Evolutionary conservation across 53 echinoderm and acorn worm genomes (phyloP).

Genomic region (Arbacia lixula): DNA sequence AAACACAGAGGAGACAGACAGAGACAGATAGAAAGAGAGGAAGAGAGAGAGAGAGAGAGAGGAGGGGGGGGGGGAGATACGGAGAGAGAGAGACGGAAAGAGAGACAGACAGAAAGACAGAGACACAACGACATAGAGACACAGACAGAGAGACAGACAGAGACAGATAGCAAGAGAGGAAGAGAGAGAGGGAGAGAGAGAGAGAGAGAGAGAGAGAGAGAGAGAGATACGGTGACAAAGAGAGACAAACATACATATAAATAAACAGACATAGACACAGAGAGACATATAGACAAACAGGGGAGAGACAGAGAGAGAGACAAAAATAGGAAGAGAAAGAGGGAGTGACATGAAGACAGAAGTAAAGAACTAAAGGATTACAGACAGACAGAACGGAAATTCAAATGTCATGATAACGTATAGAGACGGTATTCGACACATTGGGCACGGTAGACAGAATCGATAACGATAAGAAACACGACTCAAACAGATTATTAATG

Average conservation of each 20-base stretch:
- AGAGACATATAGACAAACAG: background rate
- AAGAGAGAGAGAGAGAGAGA: background rate
- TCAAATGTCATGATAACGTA: no score
- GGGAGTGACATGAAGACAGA: no score
- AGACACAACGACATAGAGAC: no score
- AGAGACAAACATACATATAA: background rate
- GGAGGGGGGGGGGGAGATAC: background rate
- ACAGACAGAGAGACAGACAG: background rate
- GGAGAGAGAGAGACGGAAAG: background rate
- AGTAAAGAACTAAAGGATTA: no score
- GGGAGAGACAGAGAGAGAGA: background rate
- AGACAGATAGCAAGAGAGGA: background rate
- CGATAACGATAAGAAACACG: no score
- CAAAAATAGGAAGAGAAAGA: background rate
- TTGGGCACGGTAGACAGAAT: no score
- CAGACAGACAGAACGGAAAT: no score
- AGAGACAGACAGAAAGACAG: background rate
- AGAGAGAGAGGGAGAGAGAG: constrained; percentile 15
- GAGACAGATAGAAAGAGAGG: background rate
- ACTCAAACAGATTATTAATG: no score
- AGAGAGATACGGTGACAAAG: background rate
- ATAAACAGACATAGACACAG: background rate
- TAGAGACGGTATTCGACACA: no score
- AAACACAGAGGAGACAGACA: background rate
- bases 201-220: background rate